These are phyloP conservation scores for Megamerina dolium DNA, from an alignment of 2,888 invertebrate genomes.

Conservation along the genomic window DNA sequence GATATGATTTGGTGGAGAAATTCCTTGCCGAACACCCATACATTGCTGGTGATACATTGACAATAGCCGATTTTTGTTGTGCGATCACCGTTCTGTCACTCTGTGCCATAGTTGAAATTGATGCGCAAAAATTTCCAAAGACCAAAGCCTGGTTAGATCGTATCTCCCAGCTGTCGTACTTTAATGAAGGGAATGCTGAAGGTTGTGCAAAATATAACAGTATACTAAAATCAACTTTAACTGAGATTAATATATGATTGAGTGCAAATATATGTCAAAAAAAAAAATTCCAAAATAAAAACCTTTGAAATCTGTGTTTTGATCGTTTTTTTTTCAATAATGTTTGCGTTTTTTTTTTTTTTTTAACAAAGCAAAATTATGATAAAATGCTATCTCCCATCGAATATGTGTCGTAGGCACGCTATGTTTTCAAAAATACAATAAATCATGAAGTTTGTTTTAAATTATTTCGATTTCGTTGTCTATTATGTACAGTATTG, in stretches of 20 bases:
- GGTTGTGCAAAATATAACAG: constrained; percentile 6
- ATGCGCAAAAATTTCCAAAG: constrained; percentile 26
- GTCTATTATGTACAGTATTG: no score
- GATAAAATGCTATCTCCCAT: no score
- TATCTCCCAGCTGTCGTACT: constrained; percentile 30
- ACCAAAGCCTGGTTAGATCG: constrained; percentile 28
- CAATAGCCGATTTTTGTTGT: constrained; percentile 33
- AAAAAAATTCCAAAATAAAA: no score
- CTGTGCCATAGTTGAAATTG: constrained; percentile 21
- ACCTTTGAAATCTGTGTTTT: no score
- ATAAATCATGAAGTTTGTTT: no score
- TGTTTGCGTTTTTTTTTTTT: no score
- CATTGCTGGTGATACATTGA: constrained; percentile 28
- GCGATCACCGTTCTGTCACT: constrained; percentile 22
- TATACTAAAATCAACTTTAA: constrained; percentile 3
- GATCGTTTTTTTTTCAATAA: no score
- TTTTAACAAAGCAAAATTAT: no score
- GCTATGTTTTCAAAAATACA: no score
- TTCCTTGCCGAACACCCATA: constrained; percentile 26
- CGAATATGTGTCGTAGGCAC: no score
- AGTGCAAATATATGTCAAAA: no score
- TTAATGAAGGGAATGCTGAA: constrained; percentile 23
- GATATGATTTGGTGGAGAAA: constrained; percentile 24
- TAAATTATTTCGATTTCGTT: no score
- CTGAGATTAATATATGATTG: neutral